These are phyloP conservation scores for Phanerotoma sp. DNA, from an alignment of 2,888 invertebrate genomes.

Conservation along the genomic window DNA sequence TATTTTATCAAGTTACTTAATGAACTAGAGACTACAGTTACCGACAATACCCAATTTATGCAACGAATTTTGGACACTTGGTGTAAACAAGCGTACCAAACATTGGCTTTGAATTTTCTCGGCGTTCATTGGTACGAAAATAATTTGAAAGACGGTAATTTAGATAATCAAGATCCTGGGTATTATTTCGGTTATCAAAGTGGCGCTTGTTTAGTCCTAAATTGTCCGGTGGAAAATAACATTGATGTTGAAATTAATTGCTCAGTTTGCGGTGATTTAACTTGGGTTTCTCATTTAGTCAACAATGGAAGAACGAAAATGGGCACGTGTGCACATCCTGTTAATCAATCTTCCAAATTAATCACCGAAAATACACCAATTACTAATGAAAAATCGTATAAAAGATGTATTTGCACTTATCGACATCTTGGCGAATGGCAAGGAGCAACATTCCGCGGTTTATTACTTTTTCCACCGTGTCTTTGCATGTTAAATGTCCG, in stretches of 20 bases:
- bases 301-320: slow-evolving; percentile 13
- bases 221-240: slow-evolving; percentile 8
- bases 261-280: slow-evolving; percentile 11
- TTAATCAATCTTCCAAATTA: too few relatives aligned
- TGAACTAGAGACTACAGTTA: neutral
- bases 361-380: too few relatives aligned
- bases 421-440: slow-evolving; percentile 18
- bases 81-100: slow-evolving; percentile 14
- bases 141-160: neutral
- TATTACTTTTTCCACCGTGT: slow-evolving; percentile 42
- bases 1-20: neutral
- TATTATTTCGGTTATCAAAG: slow-evolving; percentile 23
- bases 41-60: slow-evolving; percentile 26
- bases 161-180: neutral
- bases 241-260: slow-evolving; percentile 14
- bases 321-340: slow-evolving; percentile 21
- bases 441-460: slow-evolving; percentile 11
- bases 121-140: slow-evolving; percentile 5
- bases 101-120: slow-evolving; percentile 15
- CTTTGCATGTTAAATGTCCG: slow-evolving; percentile 47
- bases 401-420: slow-evolving; percentile 12
- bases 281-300: slow-evolving; percentile 23
- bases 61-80: slow-evolving; percentile 20
- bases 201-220: slow-evolving; percentile 16
- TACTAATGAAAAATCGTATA: neutral